These are phyloP conservation scores for Manacus vitellinus DNA, from an alignment of 2,113 vertebrate species.

Conservation along the genomic window DNA sequence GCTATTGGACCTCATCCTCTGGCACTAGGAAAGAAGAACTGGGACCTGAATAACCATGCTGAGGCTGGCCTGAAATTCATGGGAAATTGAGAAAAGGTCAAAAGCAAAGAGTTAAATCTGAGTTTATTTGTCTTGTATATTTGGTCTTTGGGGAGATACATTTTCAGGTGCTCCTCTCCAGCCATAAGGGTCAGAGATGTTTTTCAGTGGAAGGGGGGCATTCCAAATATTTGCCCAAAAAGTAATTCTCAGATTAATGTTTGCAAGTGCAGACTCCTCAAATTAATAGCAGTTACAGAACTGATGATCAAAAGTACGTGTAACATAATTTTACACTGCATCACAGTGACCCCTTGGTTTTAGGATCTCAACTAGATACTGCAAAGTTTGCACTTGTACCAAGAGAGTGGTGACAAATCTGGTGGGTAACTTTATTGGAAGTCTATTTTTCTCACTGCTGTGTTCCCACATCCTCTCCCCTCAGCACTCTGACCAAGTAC, in stretches of 20 bases:
- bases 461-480: not conserved
- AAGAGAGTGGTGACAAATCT: not conserved
- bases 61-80: not conserved
- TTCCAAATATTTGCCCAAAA: not conserved
- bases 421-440: not conserved
- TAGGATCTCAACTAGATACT: not conserved
- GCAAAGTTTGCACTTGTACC: not conserved
- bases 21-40: not conserved
- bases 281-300: not conserved
- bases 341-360: not conserved
- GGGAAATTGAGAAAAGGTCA: not conserved
- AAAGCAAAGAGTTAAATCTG: not conserved
- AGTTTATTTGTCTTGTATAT: not conserved
- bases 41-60: not conserved
- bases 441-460: not conserved
- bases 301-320: rapidly evolving
- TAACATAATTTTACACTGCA: not conserved
- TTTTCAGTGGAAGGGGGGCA: not conserved
- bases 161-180: not conserved
- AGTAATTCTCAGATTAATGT: not conserved
- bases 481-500: not conserved
- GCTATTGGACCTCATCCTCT: not conserved
- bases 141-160: not conserved
- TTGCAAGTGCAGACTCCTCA: not conserved
- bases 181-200: not conserved